phyloP scores from a whole-genome alignment of 2,113 vertebrate species.

The Campylorhamphus procurvoides region DNA sequence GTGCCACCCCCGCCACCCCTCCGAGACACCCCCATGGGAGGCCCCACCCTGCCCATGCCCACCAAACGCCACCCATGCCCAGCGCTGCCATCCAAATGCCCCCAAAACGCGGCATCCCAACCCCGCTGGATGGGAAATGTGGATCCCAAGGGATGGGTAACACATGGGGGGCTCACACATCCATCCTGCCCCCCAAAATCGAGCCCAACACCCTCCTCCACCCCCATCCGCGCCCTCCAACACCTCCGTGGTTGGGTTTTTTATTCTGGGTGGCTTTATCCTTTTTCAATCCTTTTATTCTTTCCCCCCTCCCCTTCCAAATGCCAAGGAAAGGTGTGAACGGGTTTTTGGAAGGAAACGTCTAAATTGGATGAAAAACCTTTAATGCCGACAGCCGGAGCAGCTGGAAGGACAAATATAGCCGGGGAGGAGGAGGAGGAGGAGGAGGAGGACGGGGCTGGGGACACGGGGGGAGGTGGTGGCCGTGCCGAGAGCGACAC shows the following conservation, averaged over 20 bases:
- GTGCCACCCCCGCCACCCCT: neutral
- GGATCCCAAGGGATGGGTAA: accelerated
- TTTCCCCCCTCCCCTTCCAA: neutral
- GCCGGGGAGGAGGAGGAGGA: neutral
- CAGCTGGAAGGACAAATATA: conserved; percentile 51
- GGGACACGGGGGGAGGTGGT: neutral
- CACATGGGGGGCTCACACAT: accelerated
- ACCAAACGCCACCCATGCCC: neutral
- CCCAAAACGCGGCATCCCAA: accelerated
- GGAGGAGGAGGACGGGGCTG: neutral
- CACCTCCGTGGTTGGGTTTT: neutral
- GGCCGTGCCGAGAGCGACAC: conserved; percentile 39
- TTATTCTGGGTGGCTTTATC: neutral
- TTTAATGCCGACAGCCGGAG: conserved; percentile 14
- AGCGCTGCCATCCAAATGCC: accelerated
- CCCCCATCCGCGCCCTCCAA: neutral
- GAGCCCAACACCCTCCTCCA: neutral
- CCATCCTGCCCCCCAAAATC: neutral
- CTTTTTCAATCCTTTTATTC: neutral
- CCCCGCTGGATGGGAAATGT: accelerated
- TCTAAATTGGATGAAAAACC: neutral
- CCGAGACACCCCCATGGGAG: neutral
- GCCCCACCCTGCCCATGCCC: accelerated
- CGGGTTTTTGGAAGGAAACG: conserved; percentile 18
- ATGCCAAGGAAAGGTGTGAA: neutral